Evolutionary conservation across 1,140 invertebrate genomes (phyloP), one percentile per base, ranked within the genome.

Genomic region (Plodia interpunctella): DNA sequence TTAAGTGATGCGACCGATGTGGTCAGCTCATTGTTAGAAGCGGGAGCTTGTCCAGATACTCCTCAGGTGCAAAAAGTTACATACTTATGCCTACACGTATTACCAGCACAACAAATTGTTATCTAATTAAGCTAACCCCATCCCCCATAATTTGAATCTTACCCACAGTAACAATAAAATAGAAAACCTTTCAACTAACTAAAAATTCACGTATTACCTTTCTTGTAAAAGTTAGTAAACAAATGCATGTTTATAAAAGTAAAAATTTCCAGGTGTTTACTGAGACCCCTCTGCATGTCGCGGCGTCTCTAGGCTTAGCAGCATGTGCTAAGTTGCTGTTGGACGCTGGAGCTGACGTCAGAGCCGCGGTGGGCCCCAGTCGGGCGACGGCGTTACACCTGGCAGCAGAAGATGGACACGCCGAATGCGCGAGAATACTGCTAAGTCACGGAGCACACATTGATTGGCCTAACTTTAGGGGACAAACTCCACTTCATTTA

Each of bases 211-310:
- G n/a, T n/a, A n/a, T n/a, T n/a, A n/a, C n/a, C n/a, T n/a, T n/a
- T n/a, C n/a, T n/a, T n/a, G n/a, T n/a, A n/a, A n/a, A n/a, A n/a
- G n/a, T n/a, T n/a, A n/a, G n/a, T 28, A 28, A 28, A 28, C 28
- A 28, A 28, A 28, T 28, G 28, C 28, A 5, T 28, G 9, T 32
- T 32, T 11, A 5, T 5, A 17, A 3, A 19, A 49, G 18, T 15
- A 49, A n/a, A 49, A 49, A 5, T 4, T 51, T 20, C 3, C 59
- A 94, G 92, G 93, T 95, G 20, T 96, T 93, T 66, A 96, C 94
- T 4, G 95, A 96, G 88, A 96, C 96, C 0, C 95, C 96, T 0
- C 78, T 97, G 4, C 96, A 97, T 65, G 93, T 96, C 3, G 95
- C 96, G 9, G 94, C 95, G 15, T 92, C 94, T 50, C 83, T 95